phyloP scores from a whole-genome alignment of 2,888 invertebrate species.

The Mantis religiosa region DNA sequence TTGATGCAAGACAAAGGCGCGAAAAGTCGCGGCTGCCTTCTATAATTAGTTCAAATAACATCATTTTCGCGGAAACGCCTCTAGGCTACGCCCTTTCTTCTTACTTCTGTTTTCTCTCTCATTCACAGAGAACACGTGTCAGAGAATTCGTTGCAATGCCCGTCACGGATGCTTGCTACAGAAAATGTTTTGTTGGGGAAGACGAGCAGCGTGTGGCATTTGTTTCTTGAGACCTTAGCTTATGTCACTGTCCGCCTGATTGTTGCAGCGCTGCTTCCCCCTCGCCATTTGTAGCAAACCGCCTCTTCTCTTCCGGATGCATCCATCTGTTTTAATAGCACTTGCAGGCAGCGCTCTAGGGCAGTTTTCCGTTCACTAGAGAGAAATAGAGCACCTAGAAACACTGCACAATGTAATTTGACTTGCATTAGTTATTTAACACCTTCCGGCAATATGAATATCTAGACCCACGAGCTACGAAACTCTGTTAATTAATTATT shows the following conservation, averaged over 20 bases:
- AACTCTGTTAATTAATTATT: too few relatives aligned
- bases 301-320: not conserved
- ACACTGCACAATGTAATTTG: not conserved
- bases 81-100: not conserved
- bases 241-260: not conserved
- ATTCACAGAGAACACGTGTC: not conserved
- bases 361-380: not conserved
- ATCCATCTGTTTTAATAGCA: not conserved
- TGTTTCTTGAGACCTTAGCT: not conserved
- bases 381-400: not conserved
- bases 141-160: not conserved
- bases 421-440: not conserved
- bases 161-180: not conserved
- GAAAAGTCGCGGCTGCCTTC: not conserved
- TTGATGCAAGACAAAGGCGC: not conserved
- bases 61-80: not conserved
- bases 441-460: not conserved
- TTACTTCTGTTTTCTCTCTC: not conserved
- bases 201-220: not conserved
- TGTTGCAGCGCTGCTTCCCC: not conserved
- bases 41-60: not conserved
- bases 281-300: not conserved
- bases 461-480: not conserved
- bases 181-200: not conserved
- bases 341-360: not conserved